phyloP scores from a whole-genome alignment of 2,888 invertebrate genomes.

The Sialis lutaria region DNA sequence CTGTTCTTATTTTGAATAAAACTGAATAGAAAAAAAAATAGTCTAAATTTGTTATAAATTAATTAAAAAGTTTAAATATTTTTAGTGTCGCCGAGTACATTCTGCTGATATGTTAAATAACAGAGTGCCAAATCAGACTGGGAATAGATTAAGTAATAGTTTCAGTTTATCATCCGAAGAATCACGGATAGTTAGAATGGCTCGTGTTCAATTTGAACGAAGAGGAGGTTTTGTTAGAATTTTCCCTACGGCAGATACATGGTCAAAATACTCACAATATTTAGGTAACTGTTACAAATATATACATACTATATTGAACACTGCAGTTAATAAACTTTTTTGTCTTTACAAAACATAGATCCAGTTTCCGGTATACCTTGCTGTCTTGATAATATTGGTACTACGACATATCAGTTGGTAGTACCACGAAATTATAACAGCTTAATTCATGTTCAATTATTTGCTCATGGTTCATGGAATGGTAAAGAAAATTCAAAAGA shows the following conservation, averaged over 20 bases:
- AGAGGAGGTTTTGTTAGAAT: conserved; percentile 80
- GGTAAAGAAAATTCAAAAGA: neutral
- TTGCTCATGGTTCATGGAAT: conserved; percentile 25
- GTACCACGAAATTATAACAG: conserved; percentile 60
- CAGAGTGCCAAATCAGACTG: conserved; percentile 1
- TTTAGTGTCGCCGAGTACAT: conserved; percentile 50
- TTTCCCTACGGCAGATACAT: conserved; percentile 78
- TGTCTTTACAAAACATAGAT: conserved; percentile 28
- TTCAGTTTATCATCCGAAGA: conserved; percentile 54
- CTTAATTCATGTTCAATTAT: conserved; percentile 55
- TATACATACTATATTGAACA: neutral
- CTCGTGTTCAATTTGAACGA: conserved; percentile 62
- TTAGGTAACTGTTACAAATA: conserved; percentile 32
- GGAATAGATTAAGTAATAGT: conserved; percentile 17
- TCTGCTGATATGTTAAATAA: conserved; percentile 47
- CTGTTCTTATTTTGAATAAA: no score
- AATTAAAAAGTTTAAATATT: conserved; percentile 3
- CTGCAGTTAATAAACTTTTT: neutral
- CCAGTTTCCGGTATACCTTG: conserved; percentile 57
- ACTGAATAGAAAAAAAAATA: no score
- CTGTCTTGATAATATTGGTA: conserved; percentile 39
- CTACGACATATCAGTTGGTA: conserved; percentile 33
- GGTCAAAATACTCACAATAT: conserved; percentile 67
- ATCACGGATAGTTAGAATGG: conserved; percentile 52
- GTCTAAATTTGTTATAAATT: no score